Evolutionary conservation across 23 tunicate species (phyloP), one percentile per base, ranked within the genome.

Genomic region (Pegea sp.): DNA sequence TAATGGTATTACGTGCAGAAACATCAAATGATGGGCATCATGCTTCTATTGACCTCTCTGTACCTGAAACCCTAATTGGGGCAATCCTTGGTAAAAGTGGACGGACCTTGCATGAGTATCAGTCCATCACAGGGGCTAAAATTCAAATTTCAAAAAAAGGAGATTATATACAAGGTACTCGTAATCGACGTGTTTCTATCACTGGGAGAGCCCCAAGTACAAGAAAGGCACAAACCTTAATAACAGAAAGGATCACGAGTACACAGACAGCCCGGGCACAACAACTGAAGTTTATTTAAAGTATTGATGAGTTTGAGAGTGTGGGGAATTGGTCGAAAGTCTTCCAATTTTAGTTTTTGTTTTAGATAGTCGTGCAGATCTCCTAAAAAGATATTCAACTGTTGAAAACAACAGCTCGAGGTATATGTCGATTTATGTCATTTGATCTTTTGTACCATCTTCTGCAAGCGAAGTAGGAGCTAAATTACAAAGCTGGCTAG

Each of bases 111-210:
- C 72, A 68, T 19, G 95, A 84, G 58, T 84, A 58, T 28, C 95
- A 74, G 57, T 76, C 73, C 22, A 62, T 73, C n/a, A 73, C 95
- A 8, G 84, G 84, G 1, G 68, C 95, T 29, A 78, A 70, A 29
- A 84, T 84, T 33, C 84, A 84, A 44, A 84, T 84, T 30, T 73
- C 84, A 7, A 84, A 84, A 48, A 84, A 84, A 34, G 95, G 95
- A 20, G 95, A 73, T 59, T 84, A 73, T 56, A 72, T 73, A 26
- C 66, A 54, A 22, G 95, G 95, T 2, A 84, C 95, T 29, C 62
- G 95, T 42, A 74, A 84, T 53, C 49, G 95, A 23, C 68, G 62
- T 30, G 95, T 84, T 18, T 58, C 84, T 6, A 84, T 84, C 32
- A 69, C 95, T 2, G 95, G 95, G 6, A 84, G 69, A 31, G 72